Base-by-base conservation (phyloP, 2,797 vertebrate genomes). In the Scolopax rusticola region DNA sequence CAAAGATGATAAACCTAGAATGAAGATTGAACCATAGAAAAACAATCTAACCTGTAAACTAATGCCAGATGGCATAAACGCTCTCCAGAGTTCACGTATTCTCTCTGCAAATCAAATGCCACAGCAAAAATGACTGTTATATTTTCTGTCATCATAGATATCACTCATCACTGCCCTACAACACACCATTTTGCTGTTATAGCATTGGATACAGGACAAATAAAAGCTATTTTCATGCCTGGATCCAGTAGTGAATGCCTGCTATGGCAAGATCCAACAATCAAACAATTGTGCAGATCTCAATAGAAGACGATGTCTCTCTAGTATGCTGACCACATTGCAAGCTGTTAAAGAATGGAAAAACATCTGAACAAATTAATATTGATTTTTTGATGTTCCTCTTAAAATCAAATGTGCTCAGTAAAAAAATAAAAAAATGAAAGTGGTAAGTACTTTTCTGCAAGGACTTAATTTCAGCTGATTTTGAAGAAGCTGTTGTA, bases 291-390 rank as follows among this genome's bases (percentile, higher is more conserved):
- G 15, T 63, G n/a, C 12, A 85, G 51, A 80, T 28, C 70, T 59
- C 11, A 77, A 84, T n/a, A 82, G 41, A 87, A 85, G 80, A 85
- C 70, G 0, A 74, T 56, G 18, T 69, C 36, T 73, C 15, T 47
- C 27, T 86, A 30, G 6, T 79, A 61, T 36, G 27, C 59, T 89
- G 80, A 95, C 50, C 50, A 56, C 4, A 87, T 82, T 69, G 71
- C 38, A 93, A 73, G 9, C 7, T 78, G 45, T 73, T 84, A 78
- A 83, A 87, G 71, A 76, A 61, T 0, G 0, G 19, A 77, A 83
- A 60, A 38, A 93, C 6, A 73, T 75, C n/a, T 65, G 77, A 93
- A 94, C 32, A 93, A 96, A 84, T 94, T 61, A 95, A 74, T 83
- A 83, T 68, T 71, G 75, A 83, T 89, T 91, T 88, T 90, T 85